Evolutionary conservation across 2,113 vertebrate genomes (phyloP).

Genomic region (Thermophis baileyi): DNA sequence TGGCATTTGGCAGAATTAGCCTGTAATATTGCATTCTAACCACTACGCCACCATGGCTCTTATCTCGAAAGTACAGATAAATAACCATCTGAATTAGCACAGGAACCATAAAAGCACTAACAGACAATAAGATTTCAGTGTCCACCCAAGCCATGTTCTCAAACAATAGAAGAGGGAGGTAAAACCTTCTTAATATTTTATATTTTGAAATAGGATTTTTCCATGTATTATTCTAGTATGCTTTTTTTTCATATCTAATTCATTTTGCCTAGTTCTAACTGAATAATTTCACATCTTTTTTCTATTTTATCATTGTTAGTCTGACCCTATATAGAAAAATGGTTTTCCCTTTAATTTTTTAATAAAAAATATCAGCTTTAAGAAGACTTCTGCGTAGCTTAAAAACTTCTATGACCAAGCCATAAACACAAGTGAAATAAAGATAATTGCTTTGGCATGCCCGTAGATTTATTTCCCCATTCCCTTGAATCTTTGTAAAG

Average conservation of each 20-base stretch:
- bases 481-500: neutral
- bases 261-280: neutral
- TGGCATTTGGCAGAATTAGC: neutral
- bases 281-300: neutral
- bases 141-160: neutral
- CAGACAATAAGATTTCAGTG: neutral
- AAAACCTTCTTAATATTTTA: neutral
- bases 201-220: neutral
- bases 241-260: neutral
- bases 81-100: neutral
- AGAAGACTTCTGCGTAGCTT: neutral
- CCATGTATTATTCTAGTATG: neutral
- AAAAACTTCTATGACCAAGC: neutral
- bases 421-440: neutral
- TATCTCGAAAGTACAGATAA: neutral
- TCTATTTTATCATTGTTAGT: neutral
- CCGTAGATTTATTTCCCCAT: neutral
- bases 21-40: neutral
- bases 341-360: neutral
- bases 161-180: neutral
- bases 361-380: neutral
- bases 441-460: neutral
- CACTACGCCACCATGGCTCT: neutral
- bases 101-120: neutral
- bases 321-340: neutral